Conservation (phyloP, 2,797 vertebrate species). For the Craterocephalus amniculus region DNA sequence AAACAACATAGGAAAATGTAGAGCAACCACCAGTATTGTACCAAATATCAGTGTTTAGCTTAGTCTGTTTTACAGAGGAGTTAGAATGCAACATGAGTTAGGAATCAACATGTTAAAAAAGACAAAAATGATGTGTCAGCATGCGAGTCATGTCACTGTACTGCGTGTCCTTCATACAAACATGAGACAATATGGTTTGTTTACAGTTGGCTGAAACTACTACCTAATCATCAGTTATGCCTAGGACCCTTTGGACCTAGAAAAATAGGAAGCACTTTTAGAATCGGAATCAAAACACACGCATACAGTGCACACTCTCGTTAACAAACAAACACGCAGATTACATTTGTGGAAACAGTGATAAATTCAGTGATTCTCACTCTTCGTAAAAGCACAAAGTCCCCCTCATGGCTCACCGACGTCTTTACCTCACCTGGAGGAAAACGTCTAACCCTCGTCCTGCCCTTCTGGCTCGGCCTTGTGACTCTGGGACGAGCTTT, state of each 20-base stretch:
- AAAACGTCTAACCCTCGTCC: conserved; percentile 41
- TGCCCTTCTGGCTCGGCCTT: conserved; percentile 24
- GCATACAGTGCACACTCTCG: conserved; percentile 18
- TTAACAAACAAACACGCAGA: conserved; percentile 30
- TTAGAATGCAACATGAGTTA: conserved; percentile 47
- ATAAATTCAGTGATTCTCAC: conserved; percentile 30
- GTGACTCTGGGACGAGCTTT: conserved; percentile 30
- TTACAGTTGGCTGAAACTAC: conserved; percentile 69
- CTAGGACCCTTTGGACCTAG: conserved; percentile 56
- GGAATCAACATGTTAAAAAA: conserved; percentile 46
- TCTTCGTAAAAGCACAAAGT: conserved; percentile 19
- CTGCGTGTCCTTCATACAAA: conserved; percentile 53
- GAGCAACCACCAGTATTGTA: conserved; percentile 63
- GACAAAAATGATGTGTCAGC: conserved; percentile 59
- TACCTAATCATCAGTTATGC: conserved; percentile 60
- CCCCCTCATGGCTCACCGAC: conserved; percentile 24
- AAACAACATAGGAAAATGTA: conserved; percentile 65
- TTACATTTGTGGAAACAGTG: conserved; percentile 54
- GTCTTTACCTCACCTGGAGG: conserved; percentile 46
- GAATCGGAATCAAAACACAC: conserved; percentile 47
- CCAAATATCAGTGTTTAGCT: conserved; percentile 59
- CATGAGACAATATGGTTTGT: conserved; percentile 41
- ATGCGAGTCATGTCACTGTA: conserved; percentile 58
- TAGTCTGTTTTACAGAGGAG: conserved; percentile 37
- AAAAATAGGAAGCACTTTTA: conserved; percentile 80